Base-by-base conservation (phyloP, 2,888 invertebrate species). In the Drosophila leonis region DNA sequence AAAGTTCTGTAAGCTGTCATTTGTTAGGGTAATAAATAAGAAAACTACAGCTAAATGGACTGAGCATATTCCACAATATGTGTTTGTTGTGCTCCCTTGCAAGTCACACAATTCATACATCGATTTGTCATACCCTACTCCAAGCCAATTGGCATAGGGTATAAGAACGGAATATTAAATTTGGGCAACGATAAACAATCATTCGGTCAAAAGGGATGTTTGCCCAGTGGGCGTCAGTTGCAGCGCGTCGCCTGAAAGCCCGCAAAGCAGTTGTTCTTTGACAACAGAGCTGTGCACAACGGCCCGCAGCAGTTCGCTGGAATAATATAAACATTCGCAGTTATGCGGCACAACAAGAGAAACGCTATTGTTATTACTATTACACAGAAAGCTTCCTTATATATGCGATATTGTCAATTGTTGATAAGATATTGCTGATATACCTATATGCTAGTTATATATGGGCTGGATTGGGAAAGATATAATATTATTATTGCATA, bases 391-490 rank as follows among this genome's bases (percentile, higher is more conserved):
- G 31, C 49, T 49, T 24, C 35, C 35, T 9, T 24, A 15, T 15
- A 13, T 4, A 9, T 4, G 35, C 33, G 31, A 52, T n/a, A n/a
- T n/a, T n/a, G 20, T 20, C 35, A 5, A 10, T 24, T 20, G 15
- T 24, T n/a, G 52, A 52, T 52, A 52, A 52, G 52, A 52, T 35
- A 52, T n/a, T n/a, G 35, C 49, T 18, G 31, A 49, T 31, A 49
- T 29, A n/a, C n/a, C n/a, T n/a, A 46, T 9, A 15, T 44, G 24
- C 6, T 1, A 12, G n/a, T n/a, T 31, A 31, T 20, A 20, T 33
- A 31, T 4, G 49, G 7, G 49, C 31, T 20, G 37, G 15, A 35
- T n/a, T 24, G 52, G 52, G n/a, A 35, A 52, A 35, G 52, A 52
- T 52, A 52, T 52, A 35, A 24, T 24, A 52, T 37, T 10, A 52